Percentiles rank a stretch among this genome's conserved stretches.
Conservation (phyloP, 2,888 invertebrate genomes). For the Slavum lentiscoides region DNA sequence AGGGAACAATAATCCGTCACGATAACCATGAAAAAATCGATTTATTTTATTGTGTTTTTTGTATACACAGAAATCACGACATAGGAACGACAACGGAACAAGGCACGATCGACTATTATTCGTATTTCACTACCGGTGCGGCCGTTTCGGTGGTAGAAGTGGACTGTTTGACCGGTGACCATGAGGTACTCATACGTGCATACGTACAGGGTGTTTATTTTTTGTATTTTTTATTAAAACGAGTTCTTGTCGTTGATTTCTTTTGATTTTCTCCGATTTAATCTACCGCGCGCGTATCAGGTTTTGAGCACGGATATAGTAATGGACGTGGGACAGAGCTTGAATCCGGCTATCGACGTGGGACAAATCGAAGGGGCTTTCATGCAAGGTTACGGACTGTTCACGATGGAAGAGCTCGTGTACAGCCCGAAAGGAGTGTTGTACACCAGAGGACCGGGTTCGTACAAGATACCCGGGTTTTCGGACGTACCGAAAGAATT, state of each 20-base stretch:
- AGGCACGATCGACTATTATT: conserved; percentile 69
- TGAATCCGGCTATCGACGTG: conserved; percentile 95
- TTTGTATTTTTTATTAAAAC: not conserved
- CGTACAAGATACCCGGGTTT: conserved; percentile 75
- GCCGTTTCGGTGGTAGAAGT: conserved; percentile 89
- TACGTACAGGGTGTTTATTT: too few relatives aligned
- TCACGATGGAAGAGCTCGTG: conserved; percentile 85
- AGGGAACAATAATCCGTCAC: too few relatives aligned
- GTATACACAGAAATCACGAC: conserved; percentile 18
- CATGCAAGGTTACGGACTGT: conserved; percentile 63
- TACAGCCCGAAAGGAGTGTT: conserved; percentile 82
- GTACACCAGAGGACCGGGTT: conserved; percentile 86
- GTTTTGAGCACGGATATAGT: conserved; percentile 88
- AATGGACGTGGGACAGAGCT: conserved; percentile 93
- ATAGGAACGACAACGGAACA: conserved; percentile 66
- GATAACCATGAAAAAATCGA: too few relatives aligned
- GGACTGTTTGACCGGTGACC: conserved; percentile 92
- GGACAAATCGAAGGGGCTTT: conserved; percentile 96
- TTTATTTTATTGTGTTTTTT: not conserved
- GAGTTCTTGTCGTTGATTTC: not conserved
- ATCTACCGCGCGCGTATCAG: conserved; percentile 58
- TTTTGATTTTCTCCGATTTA: not conserved
- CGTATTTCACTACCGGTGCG: conserved; percentile 85
- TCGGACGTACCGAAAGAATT: conserved; percentile 89
- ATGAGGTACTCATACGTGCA: conserved; percentile 64